These are phyloP conservation scores for Toxonevra muliebris DNA, from an alignment of 2,888 invertebrate species.

Conservation along the genomic window DNA sequence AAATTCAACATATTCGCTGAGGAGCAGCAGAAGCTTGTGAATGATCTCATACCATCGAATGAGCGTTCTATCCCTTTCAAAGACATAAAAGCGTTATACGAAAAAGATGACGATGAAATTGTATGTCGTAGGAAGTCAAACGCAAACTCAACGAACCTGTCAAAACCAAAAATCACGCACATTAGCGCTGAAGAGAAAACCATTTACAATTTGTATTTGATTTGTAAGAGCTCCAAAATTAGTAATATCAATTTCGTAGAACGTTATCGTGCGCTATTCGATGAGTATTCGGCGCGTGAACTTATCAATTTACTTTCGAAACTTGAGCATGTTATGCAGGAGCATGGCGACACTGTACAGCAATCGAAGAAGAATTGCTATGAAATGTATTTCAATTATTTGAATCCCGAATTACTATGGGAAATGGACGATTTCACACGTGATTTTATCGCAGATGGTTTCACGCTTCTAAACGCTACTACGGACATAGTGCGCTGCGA, in stretches of 20 bases:
- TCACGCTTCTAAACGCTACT: conserved; percentile 55
- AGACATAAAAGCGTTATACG: conserved; percentile 59
- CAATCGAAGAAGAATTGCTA: conserved; percentile 61
- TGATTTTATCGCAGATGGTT: conserved; percentile 63
- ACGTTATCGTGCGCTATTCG: conserved; percentile 62
- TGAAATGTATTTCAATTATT: conserved; percentile 64
- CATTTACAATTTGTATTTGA: conserved; percentile 63
- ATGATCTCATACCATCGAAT: conserved; percentile 59
- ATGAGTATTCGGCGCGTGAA: conserved; percentile 61
- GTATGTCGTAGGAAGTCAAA: conserved; percentile 50
- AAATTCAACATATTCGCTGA: conserved; percentile 65
- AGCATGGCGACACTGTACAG: conserved; percentile 58
- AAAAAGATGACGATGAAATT: conserved; percentile 58
- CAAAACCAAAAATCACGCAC: conserved; percentile 39
- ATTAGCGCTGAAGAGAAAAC: conserved; percentile 64
- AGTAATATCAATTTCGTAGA: conserved; percentile 62
- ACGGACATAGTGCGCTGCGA: conserved; percentile 57
- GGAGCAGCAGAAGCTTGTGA: conserved; percentile 60
- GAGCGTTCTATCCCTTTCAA: conserved; percentile 62
- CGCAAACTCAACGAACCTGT: conserved; percentile 11
- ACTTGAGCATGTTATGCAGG: conserved; percentile 58
- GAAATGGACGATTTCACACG: conserved; percentile 62
- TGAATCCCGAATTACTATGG: conserved; percentile 64
- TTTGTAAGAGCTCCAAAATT: conserved; percentile 62
- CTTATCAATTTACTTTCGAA: conserved; percentile 59